Conservation (phyloP, 2,888 invertebrate genomes). For the Acleris emargana region DNA sequence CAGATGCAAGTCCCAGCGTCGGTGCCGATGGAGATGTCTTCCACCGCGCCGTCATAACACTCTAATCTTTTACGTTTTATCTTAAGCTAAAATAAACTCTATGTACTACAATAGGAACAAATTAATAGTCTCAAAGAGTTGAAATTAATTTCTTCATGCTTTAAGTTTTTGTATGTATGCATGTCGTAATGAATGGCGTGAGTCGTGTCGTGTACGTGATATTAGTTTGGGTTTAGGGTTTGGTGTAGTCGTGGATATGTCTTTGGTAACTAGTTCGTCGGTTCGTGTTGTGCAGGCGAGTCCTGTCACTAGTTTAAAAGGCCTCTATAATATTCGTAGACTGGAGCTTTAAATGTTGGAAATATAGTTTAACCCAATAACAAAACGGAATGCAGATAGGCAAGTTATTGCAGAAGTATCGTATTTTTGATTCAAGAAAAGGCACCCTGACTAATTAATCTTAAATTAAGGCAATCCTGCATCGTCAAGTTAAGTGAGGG, state of each 20-base stretch:
- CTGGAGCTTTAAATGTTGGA: not conserved
- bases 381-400: too few species aligned
- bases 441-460: too few species aligned
- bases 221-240: slow-evolving; percentile 31
- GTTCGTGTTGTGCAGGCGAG: slow-evolving; percentile 8
- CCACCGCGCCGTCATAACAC: slow-evolving; percentile 77
- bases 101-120: slow-evolving; percentile 77
- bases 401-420: too few species aligned
- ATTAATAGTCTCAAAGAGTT: slow-evolving; percentile 73
- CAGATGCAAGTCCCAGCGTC: slow-evolving; percentile 61
- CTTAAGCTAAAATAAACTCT: slow-evolving; percentile 67
- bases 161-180: slow-evolving; percentile 68
- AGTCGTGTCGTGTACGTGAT: slow-evolving; percentile 31
- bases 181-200: slow-evolving; percentile 45
- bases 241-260: slow-evolving; percentile 9
- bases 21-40: slow-evolving; percentile 65
- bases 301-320: not conserved
- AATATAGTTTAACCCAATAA: too few species aligned
- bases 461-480: too few species aligned
- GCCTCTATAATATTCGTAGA: not conserved
- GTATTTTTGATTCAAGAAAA: too few species aligned
- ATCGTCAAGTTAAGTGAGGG: too few species aligned
- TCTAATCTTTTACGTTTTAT: slow-evolving; percentile 55
- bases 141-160: slow-evolving; percentile 73
- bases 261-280: slow-evolving; percentile 20